Evolutionary conservation across 2,113 vertebrate species (phyloP).

Genomic region (Mixornis gularis): DNA sequence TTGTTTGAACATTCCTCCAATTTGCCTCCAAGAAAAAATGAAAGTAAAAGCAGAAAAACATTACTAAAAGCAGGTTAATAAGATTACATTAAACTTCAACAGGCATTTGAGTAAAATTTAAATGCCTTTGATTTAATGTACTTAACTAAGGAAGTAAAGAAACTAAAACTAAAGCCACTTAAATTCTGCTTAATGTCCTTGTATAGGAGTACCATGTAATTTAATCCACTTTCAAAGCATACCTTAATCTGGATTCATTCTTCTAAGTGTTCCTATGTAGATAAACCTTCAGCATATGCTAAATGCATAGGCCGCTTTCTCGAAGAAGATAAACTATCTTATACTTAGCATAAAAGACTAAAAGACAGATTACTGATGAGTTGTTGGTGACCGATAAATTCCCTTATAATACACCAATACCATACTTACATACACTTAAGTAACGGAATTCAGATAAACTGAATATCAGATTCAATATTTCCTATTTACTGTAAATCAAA

Average conservation of each 20-base stretch:
- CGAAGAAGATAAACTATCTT: not conserved
- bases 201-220: not conserved
- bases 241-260: constrained; percentile 10
- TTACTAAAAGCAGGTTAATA: not conserved
- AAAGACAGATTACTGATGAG: not conserved
- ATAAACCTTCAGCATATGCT: not conserved
- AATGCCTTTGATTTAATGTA: not conserved
- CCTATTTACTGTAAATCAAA: not conserved
- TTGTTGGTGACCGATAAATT: not conserved
- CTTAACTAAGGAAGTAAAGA: constrained; percentile 1
- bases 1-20: not conserved
- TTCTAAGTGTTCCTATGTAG: not conserved
- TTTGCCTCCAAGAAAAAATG: not conserved
- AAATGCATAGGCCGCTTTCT: not conserved
- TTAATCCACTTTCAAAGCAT: constrained; percentile 11
- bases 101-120: not conserved
- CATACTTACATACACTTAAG: not conserved
- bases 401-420: not conserved
- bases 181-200: not conserved
- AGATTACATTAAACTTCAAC: not conserved
- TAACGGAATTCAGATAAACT: not conserved
- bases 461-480: not conserved
- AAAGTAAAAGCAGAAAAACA: not conserved
- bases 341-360: not conserved
- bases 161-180: constrained; percentile 21